Percentiles rank a stretch among this genome's conserved stretches.
Conservation (phyloP, 2,888 invertebrate genomes). For the Eumacrocentrus americanus region DNA sequence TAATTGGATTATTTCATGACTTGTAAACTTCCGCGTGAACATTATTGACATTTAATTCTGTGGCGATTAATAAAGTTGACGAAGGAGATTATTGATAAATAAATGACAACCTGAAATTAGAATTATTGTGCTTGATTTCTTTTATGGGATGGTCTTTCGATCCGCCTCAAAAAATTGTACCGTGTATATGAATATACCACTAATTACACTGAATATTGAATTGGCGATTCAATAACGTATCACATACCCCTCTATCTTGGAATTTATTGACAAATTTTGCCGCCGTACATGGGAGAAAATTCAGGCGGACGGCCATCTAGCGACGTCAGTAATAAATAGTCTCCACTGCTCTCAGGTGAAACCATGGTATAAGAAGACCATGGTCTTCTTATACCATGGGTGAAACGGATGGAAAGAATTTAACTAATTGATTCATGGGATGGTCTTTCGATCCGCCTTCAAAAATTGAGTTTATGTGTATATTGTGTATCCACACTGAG, state of each 20-base stretch:
- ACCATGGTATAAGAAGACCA: too few species aligned
- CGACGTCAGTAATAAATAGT: too few species aligned
- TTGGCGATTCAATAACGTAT: neutral
- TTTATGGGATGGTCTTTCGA: constrained; percentile 18
- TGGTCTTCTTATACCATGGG: too few species aligned
- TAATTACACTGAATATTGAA: neutral
- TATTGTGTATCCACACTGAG: too few species aligned
- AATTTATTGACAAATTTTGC: neutral
- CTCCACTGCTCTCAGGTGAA: too few species aligned
- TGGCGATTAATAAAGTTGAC: too few species aligned
- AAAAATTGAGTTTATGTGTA: too few species aligned
- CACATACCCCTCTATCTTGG: neutral
- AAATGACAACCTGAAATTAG: neutral
- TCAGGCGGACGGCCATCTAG: too few species aligned
- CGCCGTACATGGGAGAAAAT: too few species aligned
- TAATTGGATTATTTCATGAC: neutral
- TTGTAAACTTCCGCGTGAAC: neutral
- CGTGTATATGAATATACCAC: neutral
- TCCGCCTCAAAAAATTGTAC: constrained; percentile 13
- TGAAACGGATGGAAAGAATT: too few species aligned
- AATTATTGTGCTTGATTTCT: neutral
- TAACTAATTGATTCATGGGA: too few species aligned
- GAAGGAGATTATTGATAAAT: neutral
- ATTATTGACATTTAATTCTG: neutral
- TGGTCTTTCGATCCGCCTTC: too few species aligned